Conservation (phyloP, 2,888 invertebrate species). For the Drosophila falleni region DNA sequence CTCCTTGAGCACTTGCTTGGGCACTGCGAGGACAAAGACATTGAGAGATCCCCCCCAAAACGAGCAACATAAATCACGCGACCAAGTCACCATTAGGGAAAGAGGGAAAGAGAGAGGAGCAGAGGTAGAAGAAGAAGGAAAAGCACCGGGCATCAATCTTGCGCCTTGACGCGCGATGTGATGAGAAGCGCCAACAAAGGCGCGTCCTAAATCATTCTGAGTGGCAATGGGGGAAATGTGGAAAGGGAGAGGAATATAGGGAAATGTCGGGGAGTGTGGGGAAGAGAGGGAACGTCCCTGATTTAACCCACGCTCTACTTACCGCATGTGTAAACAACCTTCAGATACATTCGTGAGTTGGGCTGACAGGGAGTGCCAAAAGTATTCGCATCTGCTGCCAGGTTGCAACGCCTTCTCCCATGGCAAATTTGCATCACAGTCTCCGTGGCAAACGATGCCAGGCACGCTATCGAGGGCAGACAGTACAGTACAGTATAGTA, state of each 20-base stretch:
- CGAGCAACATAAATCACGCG: constrained; percentile 57
- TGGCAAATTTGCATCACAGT: constrained; percentile 95
- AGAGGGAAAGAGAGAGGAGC: neutral
- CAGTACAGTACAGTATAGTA: constrained; percentile 2
- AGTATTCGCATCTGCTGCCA: constrained; percentile 93
- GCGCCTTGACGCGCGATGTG: constrained; percentile 24
- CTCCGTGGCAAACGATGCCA: constrained; percentile 95
- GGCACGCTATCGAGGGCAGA: constrained; percentile 89
- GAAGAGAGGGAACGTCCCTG: constrained; percentile 39
- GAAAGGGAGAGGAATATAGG: constrained; percentile 18
- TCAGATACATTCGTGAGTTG: constrained; percentile 93
- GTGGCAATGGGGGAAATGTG: constrained; percentile 22
- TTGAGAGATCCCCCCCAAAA: constrained; percentile 33
- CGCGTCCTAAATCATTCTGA: constrained; percentile 59
- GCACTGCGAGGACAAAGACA: constrained; percentile 87
- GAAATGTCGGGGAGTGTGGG: neutral
- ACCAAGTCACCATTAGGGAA: constrained; percentile 40
- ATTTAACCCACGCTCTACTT: constrained; percentile 85
- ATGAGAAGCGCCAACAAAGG: constrained; percentile 57
- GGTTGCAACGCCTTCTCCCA: constrained; percentile 92
- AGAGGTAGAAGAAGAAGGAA: constrained; percentile 15
- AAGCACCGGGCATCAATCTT: constrained; percentile 49
- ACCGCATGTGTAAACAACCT: constrained; percentile 96
- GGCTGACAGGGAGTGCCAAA: constrained; percentile 93
- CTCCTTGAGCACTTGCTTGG: constrained; percentile 93